Evolutionary conservation across 1,140 invertebrate genomes (phyloP), one percentile per base, ranked within the genome.

Genomic region (Vanessa tameamea): DNA sequence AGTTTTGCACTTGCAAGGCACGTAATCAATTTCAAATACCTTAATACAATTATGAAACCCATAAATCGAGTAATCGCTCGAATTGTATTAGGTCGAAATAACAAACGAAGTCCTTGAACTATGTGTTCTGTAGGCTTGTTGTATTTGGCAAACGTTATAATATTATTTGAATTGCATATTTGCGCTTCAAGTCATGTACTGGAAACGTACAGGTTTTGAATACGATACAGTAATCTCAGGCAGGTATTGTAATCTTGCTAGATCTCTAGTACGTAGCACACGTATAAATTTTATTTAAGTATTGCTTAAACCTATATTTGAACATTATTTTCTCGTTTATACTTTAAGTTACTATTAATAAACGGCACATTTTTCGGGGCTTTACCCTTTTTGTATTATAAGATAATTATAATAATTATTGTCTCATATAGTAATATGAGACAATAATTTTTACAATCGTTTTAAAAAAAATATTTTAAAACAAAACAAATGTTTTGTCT

Each of bases 31-130:
- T 55, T 47, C 64, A 55, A 61, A 68, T 72, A 67, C 50, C 68
- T 71, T 47, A 55, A 47, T 55, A 64, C 69, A 68, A 71, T 72
- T 69, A 72, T 63, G n/a, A 74, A 75, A 69, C 55, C 73, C 65
- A 75, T 63, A 79, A 80, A 81, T 72, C 64, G 48, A 76, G 23
- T 81, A 83, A 82, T 84, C 64, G 77, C 68, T 78, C 69, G 73
- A 76, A 78, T 82, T 83, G 79, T 80, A 59, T 23, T 7, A 37
- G 50, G 69, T 73, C 63, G 50, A 77, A 84, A 82, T 82, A 82
- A 86, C 77, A 82, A 86, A 83, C 64, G 53, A 66, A 82, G 82
- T 85, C 88, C 89, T 89, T 90, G 89, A 89, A 87, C 87, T 89
- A 86, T 91, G 84, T 57, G 61, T 48, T 16, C 61, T 50, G 72